Base-by-base conservation (phyloP, 2,888 invertebrate species). In the Zhengitettix transpicula region DNA sequence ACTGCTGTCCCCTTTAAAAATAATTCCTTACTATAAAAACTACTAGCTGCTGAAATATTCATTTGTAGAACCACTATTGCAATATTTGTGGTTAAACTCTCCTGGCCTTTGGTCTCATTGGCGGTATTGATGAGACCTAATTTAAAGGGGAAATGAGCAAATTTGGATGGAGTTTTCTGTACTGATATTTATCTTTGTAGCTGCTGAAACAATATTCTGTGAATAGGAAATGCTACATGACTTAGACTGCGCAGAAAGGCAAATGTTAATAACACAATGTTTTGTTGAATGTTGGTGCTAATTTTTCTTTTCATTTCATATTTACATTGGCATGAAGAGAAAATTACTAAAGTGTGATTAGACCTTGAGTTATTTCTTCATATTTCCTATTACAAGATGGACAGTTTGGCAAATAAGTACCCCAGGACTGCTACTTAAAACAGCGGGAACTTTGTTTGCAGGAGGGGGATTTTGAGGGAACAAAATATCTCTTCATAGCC, bases 201-300 rank as follows among this genome's bases (percentile, higher is more conserved):
- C 40, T 52, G 16, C 16, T 40, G 42, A 42, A 57, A 52, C 40
- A 57, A 57, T 42, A 15, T 42, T 52, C 54, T 60, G 40, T 55
- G 17, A 40, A n/a, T 40, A 41, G 40, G 55, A 40, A 28, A 28
- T 28, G 55, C 40, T 55, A 28, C 28, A 28, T 28, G 28, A 28
- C 28, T 28, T 28, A 28, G 28, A 28, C 28, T 28, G 28, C 28
- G 28, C 28, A 28, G 28, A 28, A 28, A 28, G 28, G 28, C 28
- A 28, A 28, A 28, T 7, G 28, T 28, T 28, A 28, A 28, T 28
- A 28, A 28, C 28, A 28, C 28, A 28, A 28, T 28, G 28, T 28
- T 28, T 28, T 57, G 28, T 57, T 60, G 44, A 57, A 56, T 60
- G 60, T 53, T 60, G 60, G 60, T 60, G 60, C 60, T 60, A 51